Evolutionary conservation across 2,113 vertebrate genomes (phyloP), one percentile per base, ranked within the genome.

Genomic region (Lepisosteus oculatus): DNA sequence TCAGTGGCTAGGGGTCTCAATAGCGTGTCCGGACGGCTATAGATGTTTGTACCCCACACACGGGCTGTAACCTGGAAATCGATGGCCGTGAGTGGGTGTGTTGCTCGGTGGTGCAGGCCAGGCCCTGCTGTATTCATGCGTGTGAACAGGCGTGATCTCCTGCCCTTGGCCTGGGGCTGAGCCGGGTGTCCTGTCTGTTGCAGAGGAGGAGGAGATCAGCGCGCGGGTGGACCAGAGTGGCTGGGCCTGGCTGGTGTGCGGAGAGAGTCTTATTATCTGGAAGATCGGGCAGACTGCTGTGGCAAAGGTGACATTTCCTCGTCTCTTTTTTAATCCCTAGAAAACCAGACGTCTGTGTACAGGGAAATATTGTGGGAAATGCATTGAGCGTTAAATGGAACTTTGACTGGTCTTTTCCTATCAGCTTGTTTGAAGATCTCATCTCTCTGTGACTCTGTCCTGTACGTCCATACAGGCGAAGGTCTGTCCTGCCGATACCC

Each of bases 221-320:
- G 92, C 97, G 74, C 90, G 93, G 76, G 89, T 99, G 74, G 87
- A 94, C 74, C 94, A 94, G 78, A 91, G 90, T 42, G 95, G 97
- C 79, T 99, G 96, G 97, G 95, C 95, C 59, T 98, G 95, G 94
- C 90, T 99, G 76, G 93, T 97, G 29, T 95, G 90, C 83, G 94
- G 84, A 70, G 95, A 98, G 74, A 91, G 83, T 13, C 84, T 99
- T 73, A 94, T 98, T 75, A 84, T 98, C 80, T 99, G 97, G 97
- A 99, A 96, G 86, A 95, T 98, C 74, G 90, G 91, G 74, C 92
- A 94, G 69, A 95, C 94, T 7, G 82, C 94, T 11, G 86, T 96
- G 72, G 89, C 95, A 29, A 99, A 99, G 96, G 97, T 98, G 87
- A 71, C 68, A 2, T 15, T 70, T 3, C 29, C 29, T 29, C 2